These are phyloP conservation scores for Drosophila greeni DNA, from an alignment of 2,888 invertebrate species.

Conservation along the genomic window DNA sequence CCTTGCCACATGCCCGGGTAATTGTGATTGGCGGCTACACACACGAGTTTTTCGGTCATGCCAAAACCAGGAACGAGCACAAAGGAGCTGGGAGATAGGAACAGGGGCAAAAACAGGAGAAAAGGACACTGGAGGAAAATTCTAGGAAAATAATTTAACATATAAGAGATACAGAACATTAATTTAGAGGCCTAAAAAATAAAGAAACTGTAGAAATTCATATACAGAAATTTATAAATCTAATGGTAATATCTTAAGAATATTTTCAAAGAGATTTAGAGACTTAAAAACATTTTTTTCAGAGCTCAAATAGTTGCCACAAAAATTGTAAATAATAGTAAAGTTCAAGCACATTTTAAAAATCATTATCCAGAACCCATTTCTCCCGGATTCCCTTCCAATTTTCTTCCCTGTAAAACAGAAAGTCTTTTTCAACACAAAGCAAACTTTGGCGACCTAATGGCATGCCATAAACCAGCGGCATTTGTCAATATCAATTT, in stretches of 20 bases:
- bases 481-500: slow-evolving; percentile 70
- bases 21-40: slow-evolving; percentile 68
- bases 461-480: slow-evolving; percentile 62
- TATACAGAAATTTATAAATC: neutral
- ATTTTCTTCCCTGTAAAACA: slow-evolving; percentile 3
- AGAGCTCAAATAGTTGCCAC: too few relatives aligned
- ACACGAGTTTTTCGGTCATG: slow-evolving; percentile 35
- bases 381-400: neutral
- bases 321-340: too few relatives aligned
- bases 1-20: slow-evolving; percentile 40
- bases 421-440: slow-evolving; percentile 18
- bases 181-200: neutral
- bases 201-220: neutral
- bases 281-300: neutral
- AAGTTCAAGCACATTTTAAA: too few relatives aligned
- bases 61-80: slow-evolving; percentile 19
- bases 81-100: slow-evolving; percentile 2
- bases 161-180: neutral
- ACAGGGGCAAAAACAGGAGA: neutral
- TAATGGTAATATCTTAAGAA: too few relatives aligned
- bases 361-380: neutral
- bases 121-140: slow-evolving; percentile 9
- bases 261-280: too few relatives aligned
- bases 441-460: slow-evolving; percentile 62
- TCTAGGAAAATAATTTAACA: too few relatives aligned